Percentiles rank a stretch among this genome's conserved stretches.
Conservation (phyloP, 2,797 vertebrate genomes). For the Gambelia wislizenii region DNA sequence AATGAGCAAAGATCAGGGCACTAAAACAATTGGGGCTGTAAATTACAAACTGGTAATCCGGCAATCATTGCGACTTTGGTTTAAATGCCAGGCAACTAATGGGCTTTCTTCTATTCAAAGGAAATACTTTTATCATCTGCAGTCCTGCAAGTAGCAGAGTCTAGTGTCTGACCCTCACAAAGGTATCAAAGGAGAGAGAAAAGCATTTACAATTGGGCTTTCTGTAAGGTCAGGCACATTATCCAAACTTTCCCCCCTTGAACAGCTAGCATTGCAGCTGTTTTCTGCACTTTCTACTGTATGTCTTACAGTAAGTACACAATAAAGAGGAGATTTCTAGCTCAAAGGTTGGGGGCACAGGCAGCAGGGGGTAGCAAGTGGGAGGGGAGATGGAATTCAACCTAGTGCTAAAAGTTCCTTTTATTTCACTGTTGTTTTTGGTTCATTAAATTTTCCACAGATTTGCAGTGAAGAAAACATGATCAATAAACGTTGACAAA, state of each 20-base stretch:
- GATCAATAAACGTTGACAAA: conserved; percentile 89
- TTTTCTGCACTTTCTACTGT: conserved; percentile 66
- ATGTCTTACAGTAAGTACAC: conserved; percentile 57
- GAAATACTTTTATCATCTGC: conserved; percentile 60
- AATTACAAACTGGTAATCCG: conserved; percentile 73
- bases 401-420: conserved; percentile 79
- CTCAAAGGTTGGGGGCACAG: conserved; percentile 46
- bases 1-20: conserved; percentile 73
- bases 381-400: conserved; percentile 66
- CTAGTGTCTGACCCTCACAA: conserved; percentile 45
- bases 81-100: conserved; percentile 76
- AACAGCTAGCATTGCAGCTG: conserved; percentile 48
- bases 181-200: conserved; percentile 36
- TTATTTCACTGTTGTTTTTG: conserved; percentile 85
- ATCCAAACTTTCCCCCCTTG: conserved; percentile 56
- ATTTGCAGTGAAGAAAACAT: conserved; percentile 86
- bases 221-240: conserved; percentile 44
- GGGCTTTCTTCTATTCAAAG: conserved; percentile 63
- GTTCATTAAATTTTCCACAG: conserved; percentile 92
- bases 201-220: conserved; percentile 50
- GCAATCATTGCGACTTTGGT: conserved; percentile 72
- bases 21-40: conserved; percentile 75
- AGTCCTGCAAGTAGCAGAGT: conserved; percentile 42
- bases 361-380: conserved; percentile 34
- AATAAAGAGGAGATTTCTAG: conserved; percentile 49